phyloP scores from a whole-genome alignment of 2,113 vertebrate species.

The Reinhardtius hippoglossoides region DNA sequence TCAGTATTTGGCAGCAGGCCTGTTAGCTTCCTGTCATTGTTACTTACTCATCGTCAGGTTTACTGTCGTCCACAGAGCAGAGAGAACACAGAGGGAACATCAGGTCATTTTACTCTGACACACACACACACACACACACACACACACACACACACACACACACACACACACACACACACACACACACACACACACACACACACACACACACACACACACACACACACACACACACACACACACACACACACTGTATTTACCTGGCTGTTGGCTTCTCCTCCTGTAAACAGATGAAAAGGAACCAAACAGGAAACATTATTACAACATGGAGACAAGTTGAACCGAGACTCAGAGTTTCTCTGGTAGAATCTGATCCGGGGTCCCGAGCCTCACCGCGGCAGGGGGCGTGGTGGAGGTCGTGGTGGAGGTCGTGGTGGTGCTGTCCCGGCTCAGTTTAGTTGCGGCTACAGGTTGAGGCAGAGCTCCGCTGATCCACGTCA shows the following conservation, averaged over 20 bases:
- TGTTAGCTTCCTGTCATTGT: not conserved
- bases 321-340: not conserved
- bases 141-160: not conserved
- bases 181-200: constrained; percentile 11
- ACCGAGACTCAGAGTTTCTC: not conserved
- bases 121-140: constrained; percentile 6
- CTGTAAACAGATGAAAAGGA: constrained; percentile 26
- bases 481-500: constrained; percentile 76
- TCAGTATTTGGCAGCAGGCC: constrained; percentile 1
- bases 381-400: constrained; percentile 50
- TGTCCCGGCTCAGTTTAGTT: constrained; percentile 35
- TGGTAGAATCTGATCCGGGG: not conserved
- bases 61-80: constrained; percentile 57
- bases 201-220: not conserved
- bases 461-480: constrained; percentile 72
- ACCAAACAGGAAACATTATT: not conserved
- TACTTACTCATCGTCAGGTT: constrained; percentile 78
- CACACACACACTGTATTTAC: constrained; percentile 43
- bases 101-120: not conserved
- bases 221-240: constrained; percentile 3
- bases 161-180: not conserved
- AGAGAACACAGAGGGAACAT: constrained; percentile 26
- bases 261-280: constrained; percentile 54
- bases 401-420: too few relatives aligned
- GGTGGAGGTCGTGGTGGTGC: constrained; percentile 17